Evolutionary conservation across 2,888 invertebrate species (phyloP), one percentile per base, ranked within the genome.

Genomic region (Andrena camellia): DNA sequence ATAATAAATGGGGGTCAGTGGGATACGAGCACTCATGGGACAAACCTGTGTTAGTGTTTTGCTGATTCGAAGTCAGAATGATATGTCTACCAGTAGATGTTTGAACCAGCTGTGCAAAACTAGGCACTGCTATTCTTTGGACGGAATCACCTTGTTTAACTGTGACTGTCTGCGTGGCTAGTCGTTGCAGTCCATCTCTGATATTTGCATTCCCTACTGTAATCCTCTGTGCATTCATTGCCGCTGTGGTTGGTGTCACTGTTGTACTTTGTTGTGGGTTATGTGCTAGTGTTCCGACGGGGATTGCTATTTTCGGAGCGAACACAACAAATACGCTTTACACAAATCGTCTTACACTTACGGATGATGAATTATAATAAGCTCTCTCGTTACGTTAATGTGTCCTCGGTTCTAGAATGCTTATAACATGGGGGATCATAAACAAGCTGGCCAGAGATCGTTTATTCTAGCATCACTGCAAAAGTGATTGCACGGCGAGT

Each of bases 31-130:
- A 75, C 74, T 84, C 68, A 57, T 84, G 48, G 83, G 83, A 89
- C 91, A 85, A 84, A 93, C 93, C 91, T 84, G 93, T 90, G 81
- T 93, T 93, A 79, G 93, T 91, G 78, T 90, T 93, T 86, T 93
- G 93, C 80, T 93, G 93, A 88, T 90, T 93, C 1, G 96, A 95
- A 3, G 96, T 96, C 68, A 96, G 92, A 81, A 97, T 94, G 88
- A 96, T 95, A 93, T 97, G 97, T 89, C 96, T 96, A 8, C 97
- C 97, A 70, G 96, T 95, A 31, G 96, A 95, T 6, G 96, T 96
- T 92, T 97, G 97, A 66, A 97, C 96, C 69, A 97, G 94, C 91
- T 97, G 97, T 60, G 97, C 96, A 88, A 96, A 93, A 88, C 92
- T 90, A 72, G 94, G 93, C 73, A 93, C 90, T 57, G 93, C 91